Conservation (phyloP, 2,888 invertebrate species). For the Timema cristinae region DNA sequence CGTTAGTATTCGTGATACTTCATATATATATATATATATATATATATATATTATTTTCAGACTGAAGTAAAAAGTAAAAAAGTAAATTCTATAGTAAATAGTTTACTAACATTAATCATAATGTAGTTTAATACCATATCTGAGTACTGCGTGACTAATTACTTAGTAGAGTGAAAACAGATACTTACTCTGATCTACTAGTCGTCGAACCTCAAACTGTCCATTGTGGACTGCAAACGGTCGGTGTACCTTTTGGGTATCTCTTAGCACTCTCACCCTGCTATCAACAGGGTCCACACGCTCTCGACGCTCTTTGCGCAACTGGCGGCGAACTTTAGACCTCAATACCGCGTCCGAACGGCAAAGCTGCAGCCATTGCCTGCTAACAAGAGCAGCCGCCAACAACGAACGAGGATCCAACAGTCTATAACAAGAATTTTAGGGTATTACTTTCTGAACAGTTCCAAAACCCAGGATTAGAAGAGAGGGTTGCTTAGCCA, state of each 20-base stretch:
- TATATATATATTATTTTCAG: too few relatives aligned
- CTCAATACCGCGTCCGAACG: slow-evolving; percentile 17
- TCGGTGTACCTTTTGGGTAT: background rate
- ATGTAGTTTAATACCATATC: background rate
- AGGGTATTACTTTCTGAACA: background rate
- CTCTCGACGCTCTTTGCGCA: slow-evolving; percentile 5
- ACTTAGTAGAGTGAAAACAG: background rate
- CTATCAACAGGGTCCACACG: background rate
- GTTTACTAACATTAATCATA: background rate
- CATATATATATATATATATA: too few relatives aligned
- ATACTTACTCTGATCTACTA: background rate
- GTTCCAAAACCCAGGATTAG: too few relatives aligned
- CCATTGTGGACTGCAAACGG: slow-evolving; percentile 8
- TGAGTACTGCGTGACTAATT: background rate
- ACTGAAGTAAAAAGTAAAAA: too few relatives aligned
- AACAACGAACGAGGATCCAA: slow-evolving; percentile 21
- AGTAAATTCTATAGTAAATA: background rate
- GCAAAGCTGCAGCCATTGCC: slow-evolving; percentile 21
- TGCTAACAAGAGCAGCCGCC: slow-evolving; percentile 21
- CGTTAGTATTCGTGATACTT: too few relatives aligned
- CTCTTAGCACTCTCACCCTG: slow-evolving; percentile 1
- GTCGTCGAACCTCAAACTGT: background rate
- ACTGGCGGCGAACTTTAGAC: slow-evolving; percentile 14
- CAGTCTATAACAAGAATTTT: slow-evolving; percentile 15
- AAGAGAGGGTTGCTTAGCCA: too few relatives aligned